Evolutionary conservation across 2,888 invertebrate species (phyloP).

Genomic region (Ormyrus nitidulus): DNA sequence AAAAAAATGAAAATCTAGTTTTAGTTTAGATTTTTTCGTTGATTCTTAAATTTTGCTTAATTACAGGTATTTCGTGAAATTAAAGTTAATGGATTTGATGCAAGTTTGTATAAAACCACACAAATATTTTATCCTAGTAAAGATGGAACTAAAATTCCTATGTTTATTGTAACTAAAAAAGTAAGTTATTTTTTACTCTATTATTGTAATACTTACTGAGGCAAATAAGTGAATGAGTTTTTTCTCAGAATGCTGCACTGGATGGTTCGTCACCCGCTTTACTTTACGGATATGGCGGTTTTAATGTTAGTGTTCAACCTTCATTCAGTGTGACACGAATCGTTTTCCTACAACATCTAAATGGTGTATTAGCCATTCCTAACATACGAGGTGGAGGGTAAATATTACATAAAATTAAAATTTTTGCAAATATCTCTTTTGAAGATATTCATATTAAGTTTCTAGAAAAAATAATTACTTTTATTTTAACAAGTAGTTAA

Average conservation of each 20-base stretch:
- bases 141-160: constrained; percentile 95
- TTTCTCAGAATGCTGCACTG: constrained; percentile 78
- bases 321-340: constrained; percentile 91
- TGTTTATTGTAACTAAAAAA: constrained; percentile 93
- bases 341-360: constrained; percentile 92
- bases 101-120: constrained; percentile 86
- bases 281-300: constrained; percentile 98
- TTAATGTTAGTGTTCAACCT: constrained; percentile 94
- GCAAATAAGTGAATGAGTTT: constrained; percentile 14
- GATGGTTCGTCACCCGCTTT: constrained; percentile 89
- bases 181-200: constrained; percentile 72
- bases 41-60: constrained; percentile 17
- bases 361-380: constrained; percentile 92
- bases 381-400: constrained; percentile 98
- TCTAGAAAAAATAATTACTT: no score
- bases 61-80: constrained; percentile 88
- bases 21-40: constrained; percentile 1
- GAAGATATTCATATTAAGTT: no score
- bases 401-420: constrained; percentile 64
- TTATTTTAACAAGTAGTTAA: no score
- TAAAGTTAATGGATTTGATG: constrained; percentile 89
- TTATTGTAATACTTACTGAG: not conserved
- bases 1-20: constrained; percentile 32
- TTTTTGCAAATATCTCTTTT: no score
- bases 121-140: constrained; percentile 96